A percentile compares a stretch with the other conserved stretches of the same genome.
Evolutionary conservation across 2,888 invertebrate genomes (phyloP).

Genomic region (Drosophila nr. perissopoda): DNA sequence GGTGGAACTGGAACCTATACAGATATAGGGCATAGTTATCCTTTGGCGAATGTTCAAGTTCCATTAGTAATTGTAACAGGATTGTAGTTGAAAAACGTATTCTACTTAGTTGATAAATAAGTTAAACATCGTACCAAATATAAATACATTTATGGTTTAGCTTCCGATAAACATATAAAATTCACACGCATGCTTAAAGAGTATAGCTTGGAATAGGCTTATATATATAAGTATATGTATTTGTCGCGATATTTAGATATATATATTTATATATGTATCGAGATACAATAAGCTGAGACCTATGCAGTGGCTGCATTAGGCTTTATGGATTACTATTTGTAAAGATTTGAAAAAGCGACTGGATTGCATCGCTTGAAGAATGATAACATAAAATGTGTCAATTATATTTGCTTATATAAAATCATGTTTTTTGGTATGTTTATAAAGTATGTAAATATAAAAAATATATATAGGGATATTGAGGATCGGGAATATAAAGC

Average conservation of each 20-base stretch:
- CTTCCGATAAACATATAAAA: constrained; percentile 36
- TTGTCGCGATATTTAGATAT: constrained; percentile 24
- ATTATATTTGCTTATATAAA: constrained; percentile 18
- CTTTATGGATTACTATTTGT: constrained; percentile 62
- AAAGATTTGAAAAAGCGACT: constrained; percentile 51
- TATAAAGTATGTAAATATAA: constrained; percentile 7
- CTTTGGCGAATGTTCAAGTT: constrained; percentile 48
- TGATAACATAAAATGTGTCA: constrained; percentile 9
- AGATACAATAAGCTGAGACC: constrained; percentile 27
- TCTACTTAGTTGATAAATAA: constrained; percentile 14
- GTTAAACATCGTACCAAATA: constrained; percentile 28
- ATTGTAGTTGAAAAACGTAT: constrained; percentile 18
- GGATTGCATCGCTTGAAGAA: constrained; percentile 28
- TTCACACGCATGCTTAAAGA: constrained; percentile 40
- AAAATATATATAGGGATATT: constrained; percentile 13
- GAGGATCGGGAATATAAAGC: constrained; percentile 28
- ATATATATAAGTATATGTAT: constrained; percentile 24
- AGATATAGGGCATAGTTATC: constrained; percentile 19
- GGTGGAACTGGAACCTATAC: constrained; percentile 15
- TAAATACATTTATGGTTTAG: constrained; percentile 31
- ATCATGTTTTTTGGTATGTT: constrained; percentile 19
- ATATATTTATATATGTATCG: constrained; percentile 15
- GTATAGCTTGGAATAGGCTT: constrained; percentile 34
- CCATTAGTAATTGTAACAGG: constrained; percentile 13
- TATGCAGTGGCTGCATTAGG: constrained; percentile 43